Evolutionary conservation across 2,888 invertebrate genomes (phyloP).

Genomic region (Metopia argyrocephala): DNA sequence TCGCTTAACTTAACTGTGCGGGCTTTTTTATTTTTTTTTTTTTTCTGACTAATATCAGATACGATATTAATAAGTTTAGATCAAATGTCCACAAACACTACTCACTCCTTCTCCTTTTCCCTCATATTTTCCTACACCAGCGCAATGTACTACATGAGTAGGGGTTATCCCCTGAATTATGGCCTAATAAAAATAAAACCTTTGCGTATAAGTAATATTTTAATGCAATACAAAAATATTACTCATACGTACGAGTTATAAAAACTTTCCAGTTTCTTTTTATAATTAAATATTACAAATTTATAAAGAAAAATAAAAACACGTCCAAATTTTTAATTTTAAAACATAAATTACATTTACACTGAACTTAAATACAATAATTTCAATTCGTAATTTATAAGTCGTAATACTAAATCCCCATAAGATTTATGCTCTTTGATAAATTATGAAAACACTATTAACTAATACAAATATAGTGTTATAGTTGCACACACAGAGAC

Average conservation of each 20-base stretch:
- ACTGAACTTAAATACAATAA: background rate
- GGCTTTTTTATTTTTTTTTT: no score
- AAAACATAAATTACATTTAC: background rate
- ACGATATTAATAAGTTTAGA: no score
- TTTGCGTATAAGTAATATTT: background rate
- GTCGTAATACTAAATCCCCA: constrained; percentile 32
- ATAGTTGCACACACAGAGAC: background rate
- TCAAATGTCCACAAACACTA: no score
- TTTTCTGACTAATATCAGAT: no score
- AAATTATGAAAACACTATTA: constrained; percentile 43
- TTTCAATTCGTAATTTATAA: constrained; percentile 40
- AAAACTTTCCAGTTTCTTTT: no score
- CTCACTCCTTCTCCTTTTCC: no score
- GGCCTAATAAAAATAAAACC: no score
- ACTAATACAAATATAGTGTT: constrained; percentile 13
- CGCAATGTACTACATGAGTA: no score
- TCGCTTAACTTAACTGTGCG: no score
- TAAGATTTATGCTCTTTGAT: constrained; percentile 26
- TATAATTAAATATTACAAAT: no score
- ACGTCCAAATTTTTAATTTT: background rate
- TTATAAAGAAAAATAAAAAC: background rate
- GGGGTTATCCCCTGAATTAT: no score
- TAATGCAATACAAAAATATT: background rate
- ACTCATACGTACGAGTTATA: background rate
- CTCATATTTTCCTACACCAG: no score